Base-by-base conservation (phyloP, 1,140 invertebrate genomes). In the Drosophila pandora region DNA sequence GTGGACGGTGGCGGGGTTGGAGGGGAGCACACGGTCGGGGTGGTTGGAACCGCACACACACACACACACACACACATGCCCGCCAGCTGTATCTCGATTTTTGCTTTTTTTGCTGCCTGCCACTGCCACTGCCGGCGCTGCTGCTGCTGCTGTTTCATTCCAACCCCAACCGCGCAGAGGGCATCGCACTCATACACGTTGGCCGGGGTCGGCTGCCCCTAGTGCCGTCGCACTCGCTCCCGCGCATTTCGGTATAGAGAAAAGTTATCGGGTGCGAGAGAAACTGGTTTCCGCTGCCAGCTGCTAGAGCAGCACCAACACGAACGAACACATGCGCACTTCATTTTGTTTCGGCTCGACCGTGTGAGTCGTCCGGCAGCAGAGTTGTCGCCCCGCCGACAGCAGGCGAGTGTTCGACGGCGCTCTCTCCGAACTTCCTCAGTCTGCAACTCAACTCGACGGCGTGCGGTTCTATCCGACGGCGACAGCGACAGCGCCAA, bases 21-120 rank as follows among this genome's bases (percentile, higher is more conserved):
- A 53, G 55, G 61, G 37, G 37, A 62, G 61, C 74, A 56, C 23
- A 25, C 34, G 10, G 34, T 54, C 68, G 53, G 77, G 82, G 82
- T 85, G 82, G 82, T 81, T 87, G 78, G 58, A 52, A 78, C 58
- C 62, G 77, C 76, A 54, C 75, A 79, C 71, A 76, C 67, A 72
- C 78, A n/a, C n/a, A n/a, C n/a, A n/a, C n/a, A 80, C 13, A 80
- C 70, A 79, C 77, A 87, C 72, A 81, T 78, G 71, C 77, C 70
- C 65, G 82, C 81, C 85, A 90, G 85, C 87, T 90, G 80, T 90
- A 90, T 64, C 79, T 62, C 65, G 68, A 32, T 41, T 60, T 63
- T 56, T 49, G 63, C 21, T 58, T 56, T 63, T 72, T 70, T 62
- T 67, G 30, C 28, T 77, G 21, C 21, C 21, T 7, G 17, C 13